Conservation (phyloP, 2,113 vertebrate genomes). For the Cisticola juncidis region DNA sequence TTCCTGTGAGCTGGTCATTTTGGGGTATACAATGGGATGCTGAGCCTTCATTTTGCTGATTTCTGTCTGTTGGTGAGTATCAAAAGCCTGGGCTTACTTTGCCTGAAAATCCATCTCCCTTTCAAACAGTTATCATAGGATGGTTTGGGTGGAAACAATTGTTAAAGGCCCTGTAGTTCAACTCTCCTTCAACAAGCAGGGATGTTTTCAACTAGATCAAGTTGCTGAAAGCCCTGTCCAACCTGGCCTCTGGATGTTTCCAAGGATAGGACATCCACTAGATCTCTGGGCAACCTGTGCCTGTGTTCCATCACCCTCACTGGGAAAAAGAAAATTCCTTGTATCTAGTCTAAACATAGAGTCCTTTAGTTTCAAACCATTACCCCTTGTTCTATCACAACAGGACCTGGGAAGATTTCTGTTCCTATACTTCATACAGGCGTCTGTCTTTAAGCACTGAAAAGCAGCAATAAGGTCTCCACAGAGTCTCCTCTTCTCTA, state of each 20-base stretch:
- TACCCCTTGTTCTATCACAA: too few species aligned
- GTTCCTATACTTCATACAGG: not conserved
- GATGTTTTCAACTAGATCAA: not conserved
- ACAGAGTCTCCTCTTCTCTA: not conserved
- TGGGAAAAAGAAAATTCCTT: accelerated
- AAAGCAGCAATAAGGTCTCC: not conserved
- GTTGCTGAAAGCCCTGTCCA: not conserved
- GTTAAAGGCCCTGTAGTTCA: not conserved
- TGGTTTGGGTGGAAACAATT: not conserved
- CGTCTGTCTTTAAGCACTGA: not conserved
- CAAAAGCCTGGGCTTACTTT: not conserved
- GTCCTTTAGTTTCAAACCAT: not conserved
- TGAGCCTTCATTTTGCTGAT: not conserved
- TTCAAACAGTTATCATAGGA: not conserved
- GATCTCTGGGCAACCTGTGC: not conserved
- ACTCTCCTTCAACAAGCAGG: not conserved
- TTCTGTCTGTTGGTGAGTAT: not conserved
- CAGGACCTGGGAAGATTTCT: not conserved
- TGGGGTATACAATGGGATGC: not conserved
- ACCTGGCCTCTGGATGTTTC: too few species aligned
- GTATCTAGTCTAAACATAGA: not conserved
- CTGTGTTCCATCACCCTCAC: accelerated
- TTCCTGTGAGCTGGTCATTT: not conserved
- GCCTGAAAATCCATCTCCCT: not conserved
- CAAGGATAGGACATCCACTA: not conserved